Conservation (phyloP, 2,888 invertebrate genomes). For the Lysandra bellargus region DNA sequence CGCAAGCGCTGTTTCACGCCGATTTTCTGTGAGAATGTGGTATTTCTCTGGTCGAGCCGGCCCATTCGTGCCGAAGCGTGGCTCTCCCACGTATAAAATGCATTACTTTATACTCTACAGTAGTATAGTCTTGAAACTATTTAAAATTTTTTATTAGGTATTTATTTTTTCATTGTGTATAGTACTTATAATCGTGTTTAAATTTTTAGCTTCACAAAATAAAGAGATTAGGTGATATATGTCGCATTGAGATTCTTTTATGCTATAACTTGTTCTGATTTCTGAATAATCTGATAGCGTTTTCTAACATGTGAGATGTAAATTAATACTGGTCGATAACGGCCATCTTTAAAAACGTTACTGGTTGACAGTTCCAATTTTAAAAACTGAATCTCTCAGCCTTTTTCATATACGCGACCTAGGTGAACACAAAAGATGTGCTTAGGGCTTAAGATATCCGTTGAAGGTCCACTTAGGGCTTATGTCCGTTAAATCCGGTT, state of each 20-base stretch:
- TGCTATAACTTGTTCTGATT: neutral
- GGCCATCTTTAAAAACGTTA: neutral
- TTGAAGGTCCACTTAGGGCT: conserved; percentile 42
- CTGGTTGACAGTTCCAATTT: neutral
- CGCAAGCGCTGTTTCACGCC: too few species aligned
- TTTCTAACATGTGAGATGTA: neutral
- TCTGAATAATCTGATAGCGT: neutral
- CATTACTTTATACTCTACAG: neutral
- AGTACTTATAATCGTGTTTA: neutral
- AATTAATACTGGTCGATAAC: neutral
- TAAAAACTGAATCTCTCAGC: neutral
- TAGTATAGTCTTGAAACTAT: neutral
- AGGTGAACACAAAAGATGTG: neutral
- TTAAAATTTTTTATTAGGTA: neutral
- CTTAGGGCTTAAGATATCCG: conserved; percentile 23
- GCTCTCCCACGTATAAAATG: too few species aligned
- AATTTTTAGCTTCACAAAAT: neutral
- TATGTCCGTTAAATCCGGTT: conserved; percentile 45
- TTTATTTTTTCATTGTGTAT: neutral
- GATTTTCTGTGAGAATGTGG: too few species aligned
- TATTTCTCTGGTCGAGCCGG: too few species aligned
- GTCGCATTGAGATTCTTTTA: neutral
- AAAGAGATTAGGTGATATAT: neutral
- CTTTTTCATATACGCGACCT: neutral
- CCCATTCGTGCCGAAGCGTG: too few species aligned